phyloP scores from a whole-genome alignment of 2,113 vertebrate genomes.

The Okapia johnstoni region DNA sequence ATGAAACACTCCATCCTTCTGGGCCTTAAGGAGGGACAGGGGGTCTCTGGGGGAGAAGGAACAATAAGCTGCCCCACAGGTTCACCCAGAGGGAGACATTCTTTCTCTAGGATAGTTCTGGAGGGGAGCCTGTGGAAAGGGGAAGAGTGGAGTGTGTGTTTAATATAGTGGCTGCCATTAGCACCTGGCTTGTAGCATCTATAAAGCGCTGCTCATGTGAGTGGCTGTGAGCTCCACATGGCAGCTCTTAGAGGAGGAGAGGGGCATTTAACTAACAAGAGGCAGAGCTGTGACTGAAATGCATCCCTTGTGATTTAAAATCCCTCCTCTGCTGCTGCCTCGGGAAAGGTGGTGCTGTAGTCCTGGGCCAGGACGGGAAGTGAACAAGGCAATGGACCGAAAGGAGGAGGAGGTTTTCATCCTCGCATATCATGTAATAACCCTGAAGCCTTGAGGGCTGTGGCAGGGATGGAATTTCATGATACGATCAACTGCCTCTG shows the following conservation, averaged over 20 bases:
- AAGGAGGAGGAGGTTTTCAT: not conserved
- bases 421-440: too few relatives aligned
- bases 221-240: not conserved
- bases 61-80: not conserved
- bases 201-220: too few relatives aligned
- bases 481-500: not conserved
- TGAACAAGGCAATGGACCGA: not conserved
- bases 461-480: not conserved
- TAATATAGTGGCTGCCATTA: not conserved
- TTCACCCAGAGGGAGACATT: not conserved
- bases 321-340: not conserved
- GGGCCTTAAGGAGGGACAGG: not conserved
- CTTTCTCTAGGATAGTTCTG: not conserved
- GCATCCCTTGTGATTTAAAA: not conserved
- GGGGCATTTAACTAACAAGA: not conserved
- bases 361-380: not conserved
- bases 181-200: not conserved
- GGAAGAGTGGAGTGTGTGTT: not conserved
- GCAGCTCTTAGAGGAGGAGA: not conserved
- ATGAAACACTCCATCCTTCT: not conserved
- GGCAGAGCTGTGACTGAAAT: not conserved
- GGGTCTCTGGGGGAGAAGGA: not conserved
- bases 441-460: not conserved
- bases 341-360: not conserved
- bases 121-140: not conserved